Conservation (phyloP, 2,113 vertebrate species). For the Phaetusa simplex region DNA sequence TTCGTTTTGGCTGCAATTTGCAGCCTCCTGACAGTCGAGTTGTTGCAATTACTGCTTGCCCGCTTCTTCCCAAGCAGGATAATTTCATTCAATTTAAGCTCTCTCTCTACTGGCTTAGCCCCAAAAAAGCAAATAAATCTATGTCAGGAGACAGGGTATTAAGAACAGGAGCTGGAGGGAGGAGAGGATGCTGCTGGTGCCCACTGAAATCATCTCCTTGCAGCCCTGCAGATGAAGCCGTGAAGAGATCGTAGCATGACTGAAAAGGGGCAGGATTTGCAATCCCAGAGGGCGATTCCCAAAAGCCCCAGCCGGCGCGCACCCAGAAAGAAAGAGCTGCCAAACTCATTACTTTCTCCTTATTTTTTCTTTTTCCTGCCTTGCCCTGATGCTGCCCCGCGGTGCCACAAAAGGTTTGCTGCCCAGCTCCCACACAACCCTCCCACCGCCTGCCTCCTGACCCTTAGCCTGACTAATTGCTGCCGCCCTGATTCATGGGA, state of each 20-base stretch:
- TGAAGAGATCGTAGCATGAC: accelerated
- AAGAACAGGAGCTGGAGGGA: neutral
- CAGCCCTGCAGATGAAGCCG: neutral
- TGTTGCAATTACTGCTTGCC: neutral
- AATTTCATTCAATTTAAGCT: neutral
- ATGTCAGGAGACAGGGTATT: accelerated
- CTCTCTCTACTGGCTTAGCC: neutral
- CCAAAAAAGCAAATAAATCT: accelerated
- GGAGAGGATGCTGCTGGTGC: neutral
- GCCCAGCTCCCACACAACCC: neutral
- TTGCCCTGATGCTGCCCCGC: neutral
- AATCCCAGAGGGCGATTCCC: neutral
- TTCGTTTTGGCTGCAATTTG: neutral
- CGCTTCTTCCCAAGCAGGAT: neutral
- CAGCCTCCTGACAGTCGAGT: neutral
- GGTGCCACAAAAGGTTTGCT: neutral
- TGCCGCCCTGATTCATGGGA: neutral
- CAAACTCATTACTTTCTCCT: neutral
- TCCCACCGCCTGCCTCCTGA: neutral
- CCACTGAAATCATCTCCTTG: neutral
- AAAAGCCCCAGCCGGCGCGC: accelerated
- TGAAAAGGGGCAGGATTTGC: neutral
- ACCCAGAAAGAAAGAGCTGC: neutral
- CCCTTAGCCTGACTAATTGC: neutral
- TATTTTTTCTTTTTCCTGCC: neutral